phyloP scores from a whole-genome alignment of 2,797 vertebrate genomes.

The Catostomus latipinnis region DNA sequence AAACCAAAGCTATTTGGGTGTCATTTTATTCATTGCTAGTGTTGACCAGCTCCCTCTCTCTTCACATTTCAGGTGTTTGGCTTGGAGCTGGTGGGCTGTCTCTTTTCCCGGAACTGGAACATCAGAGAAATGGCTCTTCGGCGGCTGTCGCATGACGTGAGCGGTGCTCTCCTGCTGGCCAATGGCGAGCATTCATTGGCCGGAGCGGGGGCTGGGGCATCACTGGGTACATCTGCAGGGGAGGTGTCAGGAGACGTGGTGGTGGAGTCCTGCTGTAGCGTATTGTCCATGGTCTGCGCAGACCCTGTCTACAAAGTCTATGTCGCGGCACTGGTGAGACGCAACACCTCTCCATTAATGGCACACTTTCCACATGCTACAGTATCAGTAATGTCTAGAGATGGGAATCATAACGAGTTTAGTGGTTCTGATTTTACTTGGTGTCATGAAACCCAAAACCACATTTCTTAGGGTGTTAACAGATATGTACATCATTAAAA shows the following conservation, averaged over 20 bases:
- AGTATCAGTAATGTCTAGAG: too few species aligned
- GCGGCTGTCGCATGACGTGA: conserved; percentile 89
- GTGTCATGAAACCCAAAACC: too few species aligned
- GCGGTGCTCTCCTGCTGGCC: conserved; percentile 86
- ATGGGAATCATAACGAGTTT: too few species aligned
- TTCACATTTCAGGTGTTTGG: conserved; percentile 81
- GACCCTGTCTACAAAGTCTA: conserved; percentile 95
- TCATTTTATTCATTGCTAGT: too few species aligned
- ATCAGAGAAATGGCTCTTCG: conserved; percentile 89
- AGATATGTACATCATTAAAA: too few species aligned
- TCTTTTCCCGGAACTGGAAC: conserved; percentile 93
- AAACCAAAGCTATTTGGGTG: too few species aligned
- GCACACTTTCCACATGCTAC: too few species aligned
- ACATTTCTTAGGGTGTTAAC: too few species aligned
- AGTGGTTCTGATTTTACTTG: too few species aligned
- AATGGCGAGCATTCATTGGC: conserved; percentile 86
- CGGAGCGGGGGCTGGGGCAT: conserved; percentile 64
- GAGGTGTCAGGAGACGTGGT: conserved; percentile 85
- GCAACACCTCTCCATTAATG: neutral
- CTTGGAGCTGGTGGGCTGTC: conserved; percentile 88
- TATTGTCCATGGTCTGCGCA: conserved; percentile 88
- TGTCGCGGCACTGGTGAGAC: conserved; percentile 90
- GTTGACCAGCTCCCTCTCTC: neutral
- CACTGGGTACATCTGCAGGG: conserved; percentile 65
- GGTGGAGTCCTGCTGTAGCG: conserved; percentile 88